These are phyloP conservation scores for Cephus runcator DNA, from an alignment of 2,888 invertebrate genomes.

Conservation along the genomic window DNA sequence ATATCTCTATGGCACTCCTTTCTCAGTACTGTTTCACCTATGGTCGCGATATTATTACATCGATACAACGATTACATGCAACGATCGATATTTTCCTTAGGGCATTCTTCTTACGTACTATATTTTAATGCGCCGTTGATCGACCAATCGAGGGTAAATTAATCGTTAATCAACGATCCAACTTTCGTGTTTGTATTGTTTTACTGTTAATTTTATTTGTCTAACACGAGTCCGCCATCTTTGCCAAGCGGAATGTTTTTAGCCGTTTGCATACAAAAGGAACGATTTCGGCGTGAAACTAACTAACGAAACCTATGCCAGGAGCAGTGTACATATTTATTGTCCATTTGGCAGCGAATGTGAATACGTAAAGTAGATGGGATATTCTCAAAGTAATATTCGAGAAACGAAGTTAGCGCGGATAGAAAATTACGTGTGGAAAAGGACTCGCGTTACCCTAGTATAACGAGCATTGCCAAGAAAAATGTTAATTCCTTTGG, in stretches of 20 bases:
- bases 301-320: background rate
- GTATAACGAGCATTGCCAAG: background rate
- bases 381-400: background rate
- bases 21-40: background rate
- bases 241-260: background rate
- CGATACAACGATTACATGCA: constrained; percentile 55
- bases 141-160: background rate
- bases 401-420: background rate
- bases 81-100: constrained; percentile 39
- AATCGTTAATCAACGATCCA: too few relatives aligned
- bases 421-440: background rate
- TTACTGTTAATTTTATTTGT: background rate
- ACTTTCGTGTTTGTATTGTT: background rate
- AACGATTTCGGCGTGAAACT: background rate
- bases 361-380: background rate
- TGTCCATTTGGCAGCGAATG: background rate
- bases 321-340: background rate
- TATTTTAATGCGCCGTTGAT: background rate
- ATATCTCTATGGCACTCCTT: background rate
- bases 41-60: background rate
- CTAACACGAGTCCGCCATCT: background rate
- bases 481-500: background rate
- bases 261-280: background rate
- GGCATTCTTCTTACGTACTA: background rate
- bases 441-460: background rate